A percentile compares a stretch with the other conserved stretches of the same genome.
These are phyloP conservation scores for Salvelinus namaycush DNA, from an alignment of 2,113 vertebrate species.

Conservation along the genomic window DNA sequence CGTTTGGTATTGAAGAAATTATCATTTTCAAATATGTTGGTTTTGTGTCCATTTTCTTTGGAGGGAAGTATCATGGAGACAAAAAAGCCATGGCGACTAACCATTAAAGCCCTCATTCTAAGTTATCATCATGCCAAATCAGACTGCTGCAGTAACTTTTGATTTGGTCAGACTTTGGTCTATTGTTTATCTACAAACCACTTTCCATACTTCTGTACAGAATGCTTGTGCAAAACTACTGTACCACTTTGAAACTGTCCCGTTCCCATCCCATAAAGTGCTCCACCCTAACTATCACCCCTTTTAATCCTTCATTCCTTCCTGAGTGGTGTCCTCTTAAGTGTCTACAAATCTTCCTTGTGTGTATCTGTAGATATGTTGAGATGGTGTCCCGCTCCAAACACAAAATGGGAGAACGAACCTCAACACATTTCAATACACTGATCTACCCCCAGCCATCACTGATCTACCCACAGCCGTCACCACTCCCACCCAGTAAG, in stretches of 20 bases:
- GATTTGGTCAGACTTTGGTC: too few species aligned
- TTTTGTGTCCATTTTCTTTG: conserved; percentile 64
- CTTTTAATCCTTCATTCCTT: background rate
- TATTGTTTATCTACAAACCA: background rate
- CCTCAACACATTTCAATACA: conserved; percentile 72
- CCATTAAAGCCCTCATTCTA: conserved; percentile 66
- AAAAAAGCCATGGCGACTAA: conserved; percentile 67
- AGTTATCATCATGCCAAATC: conserved; percentile 41
- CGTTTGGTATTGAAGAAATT: conserved; percentile 41
- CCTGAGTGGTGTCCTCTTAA: background rate
- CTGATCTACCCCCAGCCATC: conserved; percentile 61
- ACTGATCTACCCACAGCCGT: conserved; percentile 67
- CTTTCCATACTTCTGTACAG: background rate
- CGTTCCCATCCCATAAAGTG: background rate
- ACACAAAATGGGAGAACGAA: conserved; percentile 67
- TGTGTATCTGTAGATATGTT: conserved; percentile 8
- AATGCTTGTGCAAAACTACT: background rate
- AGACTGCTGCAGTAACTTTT: background rate
- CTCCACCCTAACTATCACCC: background rate
- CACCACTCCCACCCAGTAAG: conserved; percentile 68
- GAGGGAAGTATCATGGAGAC: conserved; percentile 62
- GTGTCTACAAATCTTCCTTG: conserved; percentile 30
- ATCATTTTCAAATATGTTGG: conserved; percentile 47
- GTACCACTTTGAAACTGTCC: background rate
- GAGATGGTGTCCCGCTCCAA: conserved; percentile 47